Percentiles rank a stretch among this genome's conserved stretches.
phyloP scores from a whole-genome alignment of 2,888 invertebrate genomes.

The Nomada fabriciana region DNA sequence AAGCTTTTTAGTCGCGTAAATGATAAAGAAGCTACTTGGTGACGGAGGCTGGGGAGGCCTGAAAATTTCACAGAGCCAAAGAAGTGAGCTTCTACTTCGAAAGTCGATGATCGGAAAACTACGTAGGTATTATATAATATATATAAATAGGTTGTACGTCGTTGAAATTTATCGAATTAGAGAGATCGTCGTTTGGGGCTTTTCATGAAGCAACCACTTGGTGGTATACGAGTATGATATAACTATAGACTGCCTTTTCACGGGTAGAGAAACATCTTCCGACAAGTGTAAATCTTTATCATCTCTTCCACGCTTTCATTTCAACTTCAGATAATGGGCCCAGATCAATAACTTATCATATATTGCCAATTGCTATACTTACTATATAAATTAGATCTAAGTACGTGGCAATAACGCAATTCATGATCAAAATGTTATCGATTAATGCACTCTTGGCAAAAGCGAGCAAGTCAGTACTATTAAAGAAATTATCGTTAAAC shows the following conservation, averaged over 20 bases:
- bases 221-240: too few relatives aligned
- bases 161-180: conserved; percentile 17
- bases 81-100: neutral
- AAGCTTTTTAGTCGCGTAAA: conserved; percentile 51
- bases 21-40: conserved; percentile 46
- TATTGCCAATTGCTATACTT: too few relatives aligned
- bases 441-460: conserved; percentile 25
- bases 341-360: too few relatives aligned
- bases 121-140: neutral
- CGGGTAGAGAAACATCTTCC: too few relatives aligned
- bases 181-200: neutral
- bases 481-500: neutral
- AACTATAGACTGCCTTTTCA: neutral
- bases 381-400: neutral
- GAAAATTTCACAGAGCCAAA: conserved; percentile 30
- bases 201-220: neutral
- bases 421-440: conserved; percentile 11
- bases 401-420: conserved; percentile 17
- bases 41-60: neutral
- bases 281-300: too few relatives aligned
- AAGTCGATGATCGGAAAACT: neutral
- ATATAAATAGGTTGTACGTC: conserved; percentile 4
- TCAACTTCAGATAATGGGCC: too few relatives aligned
- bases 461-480: neutral
- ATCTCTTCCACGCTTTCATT: too few relatives aligned